Evolutionary conservation across 2,888 invertebrate species (phyloP).

Genomic region (Notocelia uddmanniana): DNA sequence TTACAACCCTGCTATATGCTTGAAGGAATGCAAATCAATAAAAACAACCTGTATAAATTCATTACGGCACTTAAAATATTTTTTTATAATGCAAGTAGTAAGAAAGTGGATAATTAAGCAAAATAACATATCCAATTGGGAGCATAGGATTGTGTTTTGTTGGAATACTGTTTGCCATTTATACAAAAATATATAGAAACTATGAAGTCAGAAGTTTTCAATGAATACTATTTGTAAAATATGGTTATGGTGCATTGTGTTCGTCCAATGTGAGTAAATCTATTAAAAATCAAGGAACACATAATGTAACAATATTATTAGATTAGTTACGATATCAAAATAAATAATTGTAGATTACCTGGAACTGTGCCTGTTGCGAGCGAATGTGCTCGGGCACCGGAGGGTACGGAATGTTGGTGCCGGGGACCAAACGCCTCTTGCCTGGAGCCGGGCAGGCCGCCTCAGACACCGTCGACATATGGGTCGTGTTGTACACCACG

Average conservation of each 20-base stretch:
- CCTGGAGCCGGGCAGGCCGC: constrained; percentile 68
- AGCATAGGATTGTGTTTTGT: too few species aligned
- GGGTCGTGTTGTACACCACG: constrained; percentile 73
- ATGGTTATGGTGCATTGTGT: not conserved
- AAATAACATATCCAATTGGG: too few species aligned
- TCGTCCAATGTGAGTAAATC: not conserved
- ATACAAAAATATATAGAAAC: not conserved
- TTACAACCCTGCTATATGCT: too few species aligned
- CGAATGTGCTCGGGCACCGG: constrained; percentile 70
- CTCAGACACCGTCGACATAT: constrained; percentile 75
- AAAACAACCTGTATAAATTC: too few species aligned
- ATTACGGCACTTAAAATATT: too few species aligned
- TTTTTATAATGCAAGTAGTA: too few species aligned
- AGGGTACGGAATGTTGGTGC: constrained; percentile 75
- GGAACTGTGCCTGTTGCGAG: constrained; percentile 72
- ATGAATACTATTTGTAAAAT: not conserved
- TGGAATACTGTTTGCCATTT: not conserved
- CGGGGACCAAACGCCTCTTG: constrained; percentile 69
- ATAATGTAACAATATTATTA: not conserved
- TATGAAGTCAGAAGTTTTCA: not conserved
- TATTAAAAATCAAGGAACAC: not conserved
- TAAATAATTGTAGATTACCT: constrained; percentile 60
- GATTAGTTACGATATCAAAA: not conserved
- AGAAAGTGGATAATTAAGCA: too few species aligned
- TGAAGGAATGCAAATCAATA: too few species aligned